Percentiles rank a stretch among this genome's conserved stretches.
phyloP scores from a whole-genome alignment of 2,113 vertebrate species.

The Cygnus atratus region DNA sequence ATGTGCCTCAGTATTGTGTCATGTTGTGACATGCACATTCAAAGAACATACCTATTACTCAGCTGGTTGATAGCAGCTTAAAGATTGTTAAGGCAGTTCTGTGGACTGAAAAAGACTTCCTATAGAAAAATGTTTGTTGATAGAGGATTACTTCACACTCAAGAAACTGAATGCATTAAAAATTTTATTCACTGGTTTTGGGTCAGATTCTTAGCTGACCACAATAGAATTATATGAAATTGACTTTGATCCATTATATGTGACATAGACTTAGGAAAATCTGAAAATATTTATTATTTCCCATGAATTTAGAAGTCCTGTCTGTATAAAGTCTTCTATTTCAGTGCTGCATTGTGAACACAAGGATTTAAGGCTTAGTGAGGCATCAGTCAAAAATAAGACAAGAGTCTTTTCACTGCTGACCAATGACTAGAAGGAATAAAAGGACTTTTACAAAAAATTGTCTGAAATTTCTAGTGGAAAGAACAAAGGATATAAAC shows the following conservation, averaged over 20 bases:
- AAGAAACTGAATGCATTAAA: neutral
- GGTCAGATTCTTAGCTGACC: neutral
- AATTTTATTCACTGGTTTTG: neutral
- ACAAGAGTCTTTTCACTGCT: neutral
- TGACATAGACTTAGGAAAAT: neutral
- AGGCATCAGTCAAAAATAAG: neutral
- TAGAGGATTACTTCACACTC: neutral
- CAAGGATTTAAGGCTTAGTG: neutral
- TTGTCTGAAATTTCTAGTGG: neutral
- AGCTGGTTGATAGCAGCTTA: neutral
- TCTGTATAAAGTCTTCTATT: neutral
- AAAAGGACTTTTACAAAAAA: neutral
- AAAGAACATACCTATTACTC: neutral
- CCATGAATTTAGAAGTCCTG: neutral
- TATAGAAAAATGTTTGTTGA: neutral
- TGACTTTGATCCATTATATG: neutral
- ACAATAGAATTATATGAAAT: neutral
- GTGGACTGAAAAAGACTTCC: neutral
- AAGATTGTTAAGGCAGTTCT: neutral
- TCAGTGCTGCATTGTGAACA: neutral
- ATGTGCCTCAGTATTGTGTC: neutral
- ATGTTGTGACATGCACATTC: neutral
- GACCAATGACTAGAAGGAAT: neutral
- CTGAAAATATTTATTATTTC: neutral
- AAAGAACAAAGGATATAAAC: neutral